Conservation (phyloP, 2,113 vertebrate species). For the Regulus satrapa region DNA sequence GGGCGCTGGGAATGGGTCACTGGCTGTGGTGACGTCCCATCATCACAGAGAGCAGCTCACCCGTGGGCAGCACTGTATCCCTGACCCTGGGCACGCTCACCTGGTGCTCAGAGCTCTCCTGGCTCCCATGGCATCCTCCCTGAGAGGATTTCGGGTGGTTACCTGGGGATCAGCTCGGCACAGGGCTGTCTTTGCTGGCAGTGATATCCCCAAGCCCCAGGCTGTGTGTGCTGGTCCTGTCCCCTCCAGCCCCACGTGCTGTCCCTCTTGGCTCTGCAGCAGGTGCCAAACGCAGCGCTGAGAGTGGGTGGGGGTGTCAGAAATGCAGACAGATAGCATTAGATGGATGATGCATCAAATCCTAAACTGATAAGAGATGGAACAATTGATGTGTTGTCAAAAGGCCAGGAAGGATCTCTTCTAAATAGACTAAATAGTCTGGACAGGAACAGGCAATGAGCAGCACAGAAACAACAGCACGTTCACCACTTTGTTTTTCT, state of each 20-base stretch:
- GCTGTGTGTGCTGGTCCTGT: neutral
- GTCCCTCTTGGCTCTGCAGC: neutral
- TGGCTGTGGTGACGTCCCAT: neutral
- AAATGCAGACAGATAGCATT: neutral
- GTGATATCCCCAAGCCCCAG: neutral
- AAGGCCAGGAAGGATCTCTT: neutral
- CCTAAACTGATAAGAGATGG: neutral
- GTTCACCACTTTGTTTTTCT: neutral
- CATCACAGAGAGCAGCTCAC: neutral
- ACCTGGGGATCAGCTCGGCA: neutral
- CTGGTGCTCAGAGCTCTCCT: neutral
- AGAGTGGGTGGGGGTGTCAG: neutral
- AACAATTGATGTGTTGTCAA: neutral
- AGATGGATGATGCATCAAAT: neutral
- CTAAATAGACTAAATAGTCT: constrained; percentile 13
- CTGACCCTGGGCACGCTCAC: neutral
- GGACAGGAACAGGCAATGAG: neutral
- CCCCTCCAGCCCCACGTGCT: rapidly evolving
- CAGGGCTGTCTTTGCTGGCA: neutral
- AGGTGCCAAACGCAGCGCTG: rapidly evolving
- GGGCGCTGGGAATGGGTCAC: neutral
- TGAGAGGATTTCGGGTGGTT: neutral
- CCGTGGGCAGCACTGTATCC: neutral
- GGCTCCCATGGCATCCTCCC: neutral
- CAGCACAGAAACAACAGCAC: neutral